Evolutionary conservation across 2,888 invertebrate species (phyloP), one percentile per base, ranked within the genome.

Genomic region (Oasisia sp.): DNA sequence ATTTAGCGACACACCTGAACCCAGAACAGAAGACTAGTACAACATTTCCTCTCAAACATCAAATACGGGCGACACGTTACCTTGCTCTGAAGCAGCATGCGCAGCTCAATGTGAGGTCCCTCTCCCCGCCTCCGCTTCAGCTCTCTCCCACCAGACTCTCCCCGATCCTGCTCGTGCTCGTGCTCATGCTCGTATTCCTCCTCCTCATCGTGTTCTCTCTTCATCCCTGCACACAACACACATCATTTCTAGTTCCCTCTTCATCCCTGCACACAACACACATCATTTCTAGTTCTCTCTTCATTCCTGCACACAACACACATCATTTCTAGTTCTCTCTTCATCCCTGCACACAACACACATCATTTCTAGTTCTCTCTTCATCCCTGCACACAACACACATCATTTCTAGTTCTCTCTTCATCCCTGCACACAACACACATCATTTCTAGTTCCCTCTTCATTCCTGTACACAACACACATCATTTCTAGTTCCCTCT

Each of bases 51-150:
- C n/a, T 27, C 5, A 19, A 74, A 74, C 74, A 27, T 74, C 27
- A 74, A 74, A 74, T 19, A 19, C 5, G 19, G 19, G 8, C 27
- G 74, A 74, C 74, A 27, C 32, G 32, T 19, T 92, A 93, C 93
- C 93, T 93, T 93, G 92, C 93, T 93, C 90, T 93, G 93, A 11
- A 93, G 91, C 56, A 93, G 92, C 27, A 93, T 58, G 44, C 93
- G 92, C 44, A 93, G 92, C 89, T 93, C 93, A 32, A 93, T 91
- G 58, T 92, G 91, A 44, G 93, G 92, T 44, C 93, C 93, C 92
- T 93, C 93, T 32, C 93, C 93, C 45, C 92, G 32, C 32, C 91
- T 19, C 38, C 91, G 50, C 91, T 93, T 93, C 89, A 92, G 91
- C 56, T 38, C 3, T 89, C 27, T 91, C 89, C 1, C 92, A 90